These are phyloP conservation scores for Thamnophis elegans DNA, from an alignment of 2,797 vertebrate species.

Conservation along the genomic window DNA sequence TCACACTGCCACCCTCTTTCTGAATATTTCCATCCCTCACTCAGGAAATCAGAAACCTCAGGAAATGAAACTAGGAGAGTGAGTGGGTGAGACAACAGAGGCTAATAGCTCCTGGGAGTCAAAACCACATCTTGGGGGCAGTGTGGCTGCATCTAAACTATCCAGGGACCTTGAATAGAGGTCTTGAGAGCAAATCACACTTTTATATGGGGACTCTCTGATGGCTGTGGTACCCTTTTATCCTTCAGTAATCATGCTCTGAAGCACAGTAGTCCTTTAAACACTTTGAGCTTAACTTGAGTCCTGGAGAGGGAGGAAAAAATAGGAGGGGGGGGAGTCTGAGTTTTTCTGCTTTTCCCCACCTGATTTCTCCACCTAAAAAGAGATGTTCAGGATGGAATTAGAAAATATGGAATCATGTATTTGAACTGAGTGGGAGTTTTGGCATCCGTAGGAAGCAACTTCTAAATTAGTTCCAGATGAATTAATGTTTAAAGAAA, in stretches of 20 bases:
- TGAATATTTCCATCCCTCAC: slow-evolving; percentile 56
- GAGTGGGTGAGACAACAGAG: slow-evolving; percentile 14
- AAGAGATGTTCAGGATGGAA: not conserved
- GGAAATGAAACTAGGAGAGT: slow-evolving; percentile 37
- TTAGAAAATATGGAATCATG: not conserved
- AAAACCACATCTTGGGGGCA: slow-evolving; percentile 22
- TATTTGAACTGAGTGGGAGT: slow-evolving; percentile 15
- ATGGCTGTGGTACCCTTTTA: not conserved
- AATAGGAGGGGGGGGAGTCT: not conserved
- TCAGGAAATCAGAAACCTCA: slow-evolving; percentile 49
- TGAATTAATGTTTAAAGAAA: not conserved
- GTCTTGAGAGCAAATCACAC: not conserved
- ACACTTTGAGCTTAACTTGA: not conserved
- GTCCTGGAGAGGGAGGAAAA: not conserved
- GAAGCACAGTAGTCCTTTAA: not conserved
- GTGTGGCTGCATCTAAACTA: slow-evolving; percentile 5
- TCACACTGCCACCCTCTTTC: slow-evolving; percentile 35
- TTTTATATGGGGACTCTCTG: slow-evolving; percentile 8
- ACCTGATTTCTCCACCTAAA: not conserved
- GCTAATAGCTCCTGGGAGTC: not conserved
- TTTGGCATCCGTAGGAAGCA: not conserved
- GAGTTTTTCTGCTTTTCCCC: not conserved
- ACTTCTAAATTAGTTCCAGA: slow-evolving; percentile 24
- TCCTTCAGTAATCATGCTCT: not conserved
- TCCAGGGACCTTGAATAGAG: not conserved